Evolutionary conservation across 2,888 invertebrate species (phyloP), one percentile per base, ranked within the genome.

Genomic region (Spicauda simplicius): DNA sequence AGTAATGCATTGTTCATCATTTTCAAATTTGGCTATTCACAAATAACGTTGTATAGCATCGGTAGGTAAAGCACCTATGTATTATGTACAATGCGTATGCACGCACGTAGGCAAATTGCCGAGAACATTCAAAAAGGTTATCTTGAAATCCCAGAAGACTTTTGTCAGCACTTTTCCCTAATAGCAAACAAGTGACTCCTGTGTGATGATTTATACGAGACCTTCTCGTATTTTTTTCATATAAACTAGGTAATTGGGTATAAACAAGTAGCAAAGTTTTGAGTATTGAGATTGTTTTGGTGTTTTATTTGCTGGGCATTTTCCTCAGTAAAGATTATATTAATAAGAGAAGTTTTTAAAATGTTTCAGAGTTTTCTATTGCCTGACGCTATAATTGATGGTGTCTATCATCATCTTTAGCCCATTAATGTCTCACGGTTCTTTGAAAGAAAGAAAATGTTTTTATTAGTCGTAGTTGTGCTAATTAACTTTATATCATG

Each of bases 131-230:
- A 16, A n/a, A 60, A 60, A 52, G 30, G 60, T 60, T 60, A 60
- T 60, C 60, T 60, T 2, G 8, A 52, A 50, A 52, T 33, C 52
- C 33, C 33, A 60, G 52, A 60, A 50, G n/a, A 45, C 52, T 52
- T 60, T 18, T 33, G 33, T 52, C 16, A 52, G 52, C 25, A 4
- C 25, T 25, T 60, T 60, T 60, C 60, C 60, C 52, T 50, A 19
- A 60, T 50, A 3, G 14, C 1, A 41, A 7, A 41, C 14, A 33
- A 25, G 25, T 25, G 25, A 5, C 3, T 19, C n/a, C 45, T 45
- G 25, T 16, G 20, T 45, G 45, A 60, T 52, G 52, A 60, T 33
- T 60, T 33, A 6, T 25, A 33, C 18, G 16, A 25, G 60, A 10
- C 52, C 60, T 60, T 60, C 33, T 2, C 18, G 10, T 3, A 41